Conservation (phyloP, 92 coral and sea anemone species). For the Epizoanthus fatuus region DNA sequence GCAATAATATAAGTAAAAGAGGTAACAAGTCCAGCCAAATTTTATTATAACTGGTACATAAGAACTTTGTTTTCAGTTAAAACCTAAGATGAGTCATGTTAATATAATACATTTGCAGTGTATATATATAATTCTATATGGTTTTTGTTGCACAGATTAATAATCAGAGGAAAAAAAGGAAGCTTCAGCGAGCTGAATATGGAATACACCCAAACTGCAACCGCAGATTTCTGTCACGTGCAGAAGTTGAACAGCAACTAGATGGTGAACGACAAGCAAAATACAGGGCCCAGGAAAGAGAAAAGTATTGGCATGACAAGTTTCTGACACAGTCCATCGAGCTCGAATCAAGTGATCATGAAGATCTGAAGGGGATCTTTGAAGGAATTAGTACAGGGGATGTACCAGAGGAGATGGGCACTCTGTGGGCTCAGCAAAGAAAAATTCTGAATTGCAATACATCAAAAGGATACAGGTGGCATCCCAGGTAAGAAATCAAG, state of each 20-base stretch:
- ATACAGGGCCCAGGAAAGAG: conserved; percentile 28
- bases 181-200: background rate
- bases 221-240: too few relatives aligned
- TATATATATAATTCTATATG: too few relatives aligned
- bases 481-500: conserved; percentile 41
- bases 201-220: too few relatives aligned
- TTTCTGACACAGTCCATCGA: conserved; percentile 6
- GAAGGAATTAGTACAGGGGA: conserved; percentile 2
- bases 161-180: too few relatives aligned
- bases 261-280: conserved; percentile 1
- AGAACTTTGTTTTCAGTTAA: too few relatives aligned
- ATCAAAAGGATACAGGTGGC: conserved; percentile 50
- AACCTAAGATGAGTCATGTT: too few relatives aligned
- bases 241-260: background rate
- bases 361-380: conserved; percentile 12
- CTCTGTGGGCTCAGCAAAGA: conserved; percentile 42
- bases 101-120: too few relatives aligned
- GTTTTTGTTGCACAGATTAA: background rate
- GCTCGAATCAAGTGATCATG: conserved; percentile 19
- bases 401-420: conserved; percentile 37
- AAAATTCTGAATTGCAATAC: background rate
- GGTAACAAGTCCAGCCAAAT: too few relatives aligned
- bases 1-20: too few relatives aligned
- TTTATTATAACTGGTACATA: too few relatives aligned
- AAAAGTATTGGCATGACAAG: conserved; percentile 32